Evolutionary conservation across 2,888 invertebrate species (phyloP), one percentile per base, ranked within the genome.

Genomic region (Drosophila pseudotakahashii): DNA sequence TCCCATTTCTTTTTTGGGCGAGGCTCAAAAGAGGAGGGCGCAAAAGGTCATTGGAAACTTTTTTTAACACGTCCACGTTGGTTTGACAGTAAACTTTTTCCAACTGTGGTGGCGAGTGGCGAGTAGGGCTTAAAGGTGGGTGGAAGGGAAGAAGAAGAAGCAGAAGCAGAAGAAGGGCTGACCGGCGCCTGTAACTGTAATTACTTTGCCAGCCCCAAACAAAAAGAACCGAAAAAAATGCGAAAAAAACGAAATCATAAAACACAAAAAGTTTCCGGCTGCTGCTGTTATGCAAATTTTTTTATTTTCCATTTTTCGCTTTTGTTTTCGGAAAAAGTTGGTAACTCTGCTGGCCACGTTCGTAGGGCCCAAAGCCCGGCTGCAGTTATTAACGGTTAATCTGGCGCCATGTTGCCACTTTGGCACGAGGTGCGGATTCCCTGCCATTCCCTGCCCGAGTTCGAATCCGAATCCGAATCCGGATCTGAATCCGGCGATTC

Each of bases 331-430:
- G 30, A 66, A 54, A 51, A 71, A 64, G 64, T 67, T 68, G 59
- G 62, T 58, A 50, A 52, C 47, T 45, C 45, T 45, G 45, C 26
- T 26, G 26, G 26, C 26, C 26, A 26, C 26, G 45, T 30, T 30
- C 30, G 30, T 30, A 30, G 7, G 11, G 19, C 19, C 45, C 14
- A 5, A 44, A 23, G 64, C 68, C 69, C 69, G 53, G 53, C 39
- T 47, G 70, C 72, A 61, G 76, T 82, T 85, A 79, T 81, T 81
- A 81, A 85, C 82, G 79, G 68, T 79, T 81, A 81, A 81, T 81
- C 78, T 76, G 72, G n/a, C 54, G 60, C 68, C 67, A 60, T 75
- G 66, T 54, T 48, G 75, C 50, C 45, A 66, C 53, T 66, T 61
- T 53, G 64, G 37, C 36, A 34, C 30, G 54, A 62, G 54, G 51